Evolutionary conservation across 2,888 invertebrate genomes (phyloP).

Genomic region (Podabrus alpinus): DNA sequence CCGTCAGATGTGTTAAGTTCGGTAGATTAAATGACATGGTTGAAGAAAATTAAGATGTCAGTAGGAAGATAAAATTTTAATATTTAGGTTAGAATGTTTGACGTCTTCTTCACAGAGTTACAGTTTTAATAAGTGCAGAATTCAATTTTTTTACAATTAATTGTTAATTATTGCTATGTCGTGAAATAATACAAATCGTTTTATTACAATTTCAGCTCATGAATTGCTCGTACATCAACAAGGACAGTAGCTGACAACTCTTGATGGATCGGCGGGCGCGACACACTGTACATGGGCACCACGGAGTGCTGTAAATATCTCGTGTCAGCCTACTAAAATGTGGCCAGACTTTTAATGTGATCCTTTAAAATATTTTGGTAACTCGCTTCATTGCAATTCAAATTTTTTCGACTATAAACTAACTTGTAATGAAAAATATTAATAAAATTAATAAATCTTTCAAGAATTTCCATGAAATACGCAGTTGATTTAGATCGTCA

Average conservation of each 20-base stretch:
- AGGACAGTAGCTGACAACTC: slow-evolving; percentile 44
- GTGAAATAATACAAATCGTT: slow-evolving; percentile 25
- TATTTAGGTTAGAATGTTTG: slow-evolving; percentile 16
- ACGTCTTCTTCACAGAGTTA: slow-evolving; percentile 6
- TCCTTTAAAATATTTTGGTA: slow-evolving; percentile 9
- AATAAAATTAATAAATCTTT: too few relatives aligned
- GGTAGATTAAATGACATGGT: slow-evolving; percentile 26
- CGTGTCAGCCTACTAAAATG: slow-evolving; percentile 25
- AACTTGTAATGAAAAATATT: neutral
- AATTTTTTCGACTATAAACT: neutral
- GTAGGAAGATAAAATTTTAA: slow-evolving; percentile 15
- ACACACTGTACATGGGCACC: slow-evolving; percentile 44
- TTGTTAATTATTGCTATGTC: slow-evolving; percentile 21
- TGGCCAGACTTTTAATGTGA: slow-evolving; percentile 26
- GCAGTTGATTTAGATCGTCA: neutral
- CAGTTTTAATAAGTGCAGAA: neutral
- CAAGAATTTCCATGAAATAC: neutral
- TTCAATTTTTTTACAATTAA: neutral
- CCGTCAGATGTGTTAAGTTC: slow-evolving; percentile 26
- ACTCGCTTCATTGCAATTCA: neutral
- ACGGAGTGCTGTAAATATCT: slow-evolving; percentile 31
- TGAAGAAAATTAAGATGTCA: slow-evolving; percentile 23
- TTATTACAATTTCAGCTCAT: slow-evolving; percentile 28
- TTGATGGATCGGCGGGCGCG: slow-evolving; percentile 44
- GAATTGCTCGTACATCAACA: slow-evolving; percentile 38